Conservation (phyloP, 2,888 invertebrate genomes). For the Escarpia spicata region DNA sequence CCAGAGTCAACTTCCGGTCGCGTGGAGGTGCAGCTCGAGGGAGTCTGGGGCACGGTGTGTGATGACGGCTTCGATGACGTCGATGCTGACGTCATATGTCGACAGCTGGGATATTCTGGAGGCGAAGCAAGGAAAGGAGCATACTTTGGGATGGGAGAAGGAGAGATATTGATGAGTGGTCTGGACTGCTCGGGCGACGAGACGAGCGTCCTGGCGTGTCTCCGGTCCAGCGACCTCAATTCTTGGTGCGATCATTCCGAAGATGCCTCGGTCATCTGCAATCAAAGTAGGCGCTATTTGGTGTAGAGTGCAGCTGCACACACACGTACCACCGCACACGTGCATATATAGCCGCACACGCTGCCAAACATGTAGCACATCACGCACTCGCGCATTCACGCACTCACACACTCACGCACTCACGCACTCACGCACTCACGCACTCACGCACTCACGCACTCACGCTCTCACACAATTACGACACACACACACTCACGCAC, state of each 20-base stretch:
- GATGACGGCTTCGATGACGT: slow-evolving; percentile 24
- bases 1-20: neutral
- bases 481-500: neutral
- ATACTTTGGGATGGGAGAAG: slow-evolving; percentile 20
- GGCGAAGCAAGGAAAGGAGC: neutral
- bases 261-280: slow-evolving; percentile 17
- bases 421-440: neutral
- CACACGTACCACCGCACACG: too few species aligned
- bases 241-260: slow-evolving; percentile 19
- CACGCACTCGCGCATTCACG: neutral
- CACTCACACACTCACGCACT: neutral
- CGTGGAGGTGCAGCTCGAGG: neutral
- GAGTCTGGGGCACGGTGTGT: slow-evolving; percentile 22
- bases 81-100: slow-evolving; percentile 20
- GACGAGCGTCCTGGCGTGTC: slow-evolving; percentile 14
- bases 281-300: neutral
- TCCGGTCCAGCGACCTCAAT: neutral
- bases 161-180: slow-evolving; percentile 17
- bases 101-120: neutral
- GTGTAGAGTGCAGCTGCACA: neutral
- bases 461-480: neutral
- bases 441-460: neutral
- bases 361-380: neutral
- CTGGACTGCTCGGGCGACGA: slow-evolving; percentile 10
- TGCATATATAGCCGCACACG: neutral